Evolutionary conservation across 2,888 invertebrate species (phyloP), one percentile per base, ranked within the genome.

Genomic region (Tachina grossa): DNA sequence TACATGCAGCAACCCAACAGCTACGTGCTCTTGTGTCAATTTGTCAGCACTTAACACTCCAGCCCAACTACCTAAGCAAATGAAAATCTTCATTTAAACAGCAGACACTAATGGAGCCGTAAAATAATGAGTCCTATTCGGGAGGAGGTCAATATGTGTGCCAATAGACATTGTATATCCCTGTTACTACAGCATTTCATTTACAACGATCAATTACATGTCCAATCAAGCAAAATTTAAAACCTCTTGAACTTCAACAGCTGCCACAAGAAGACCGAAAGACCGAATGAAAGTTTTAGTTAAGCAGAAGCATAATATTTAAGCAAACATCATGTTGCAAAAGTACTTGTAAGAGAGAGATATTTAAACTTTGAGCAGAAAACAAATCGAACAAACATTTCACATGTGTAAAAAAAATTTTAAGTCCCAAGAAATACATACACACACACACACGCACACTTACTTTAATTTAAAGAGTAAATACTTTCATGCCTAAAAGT

Each of bases 131-230:
- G n/a, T 22, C 49, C 14, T 41, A 59, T 68, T 51, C 19, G 59
- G n/a, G 61, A 16, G 43, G n/a, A 16, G 49, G 13, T 53, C 41
- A 49, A 11, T 5, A 19, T 59, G 16, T 68, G 59, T 53, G 69
- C 51, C 69, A 45, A 13, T 59, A 22, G 49, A 14, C 68, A 65
- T 22, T 66, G 22, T 69, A 63, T 81, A 19, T 81, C 57, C 75
- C 69, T 75, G 43, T 43, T 53, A 39, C 66, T 57, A 68, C 74
- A 79, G 59, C 71, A 76, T 77, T 82, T 75, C 82, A 31, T 82
- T 82, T 79, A 72, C 83, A 90, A 89, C 91, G 90, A 91, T 91
- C 91, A 91, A 90, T 91, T 91, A 89, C 90, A 90, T 89, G 91
- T 91, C 89, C 90, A 91, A 91, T 91, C 91, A 91, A 88, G 88